phyloP scores from a whole-genome alignment of 2,797 vertebrate genomes.

The Paedocypris micromegethes region DNA sequence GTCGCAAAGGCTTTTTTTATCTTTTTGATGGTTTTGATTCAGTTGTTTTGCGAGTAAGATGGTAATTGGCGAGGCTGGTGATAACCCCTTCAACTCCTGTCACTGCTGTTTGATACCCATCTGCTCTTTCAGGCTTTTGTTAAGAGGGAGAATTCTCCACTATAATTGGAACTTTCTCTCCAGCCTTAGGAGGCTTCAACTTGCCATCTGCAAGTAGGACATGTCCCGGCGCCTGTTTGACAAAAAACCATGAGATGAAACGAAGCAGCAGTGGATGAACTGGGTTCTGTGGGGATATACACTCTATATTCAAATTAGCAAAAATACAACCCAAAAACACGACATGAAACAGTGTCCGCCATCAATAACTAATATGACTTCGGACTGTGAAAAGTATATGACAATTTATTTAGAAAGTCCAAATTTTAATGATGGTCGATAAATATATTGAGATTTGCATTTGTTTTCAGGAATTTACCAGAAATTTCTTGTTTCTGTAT shows the following conservation, averaged over 20 bases:
- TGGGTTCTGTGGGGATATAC: slow-evolving; percentile 32
- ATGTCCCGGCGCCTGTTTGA: slow-evolving; percentile 34
- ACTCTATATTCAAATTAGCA: slow-evolving; percentile 20
- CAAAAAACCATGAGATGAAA: slow-evolving; percentile 49
- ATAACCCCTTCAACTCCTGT: slow-evolving; percentile 58
- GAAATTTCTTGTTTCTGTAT: no score
- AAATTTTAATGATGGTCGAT: no score
- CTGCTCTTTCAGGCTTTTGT: slow-evolving; percentile 46
- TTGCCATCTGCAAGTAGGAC: slow-evolving; percentile 39
- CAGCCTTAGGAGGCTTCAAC: slow-evolving; percentile 42
- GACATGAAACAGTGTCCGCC: slow-evolving; percentile 23
- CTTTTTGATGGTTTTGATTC: slow-evolving; percentile 26
- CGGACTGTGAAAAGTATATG: no score
- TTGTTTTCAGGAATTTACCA: no score
- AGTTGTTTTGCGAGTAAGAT: slow-evolving; percentile 48
- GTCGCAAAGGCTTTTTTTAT: slow-evolving; percentile 31
- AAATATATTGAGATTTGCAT: no score
- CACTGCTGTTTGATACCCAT: slow-evolving; percentile 61
- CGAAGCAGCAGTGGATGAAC: background rate
- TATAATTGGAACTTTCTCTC: slow-evolving; percentile 57
- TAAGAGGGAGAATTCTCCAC: slow-evolving; percentile 55
- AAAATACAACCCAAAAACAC: slow-evolving; percentile 21
- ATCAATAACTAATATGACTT: slow-evolving; percentile 6
- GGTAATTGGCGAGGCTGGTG: slow-evolving; percentile 64
- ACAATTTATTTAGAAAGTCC: no score